Evolutionary conservation across 1,140 invertebrate species (phyloP).

Genomic region (Samia ricini): DNA sequence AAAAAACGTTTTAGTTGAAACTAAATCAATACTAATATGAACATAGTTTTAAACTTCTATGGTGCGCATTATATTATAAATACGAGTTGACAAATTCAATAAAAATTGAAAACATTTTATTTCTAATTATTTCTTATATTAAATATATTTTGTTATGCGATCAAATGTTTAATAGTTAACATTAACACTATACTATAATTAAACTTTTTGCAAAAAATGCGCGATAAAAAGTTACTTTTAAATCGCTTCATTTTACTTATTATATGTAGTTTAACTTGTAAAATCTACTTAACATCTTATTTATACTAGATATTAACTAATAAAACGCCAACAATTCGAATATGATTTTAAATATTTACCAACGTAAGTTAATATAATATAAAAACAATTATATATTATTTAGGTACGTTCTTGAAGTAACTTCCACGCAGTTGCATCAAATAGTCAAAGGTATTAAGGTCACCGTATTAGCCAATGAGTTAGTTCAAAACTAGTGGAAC

Average conservation of each 20-base stretch:
- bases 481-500: slow-evolving; percentile 39
- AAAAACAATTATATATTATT: not conserved
- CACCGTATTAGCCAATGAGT: slow-evolving; percentile 37
- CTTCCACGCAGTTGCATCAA: slow-evolving; percentile 6
- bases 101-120: too few species aligned
- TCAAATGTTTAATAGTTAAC: not conserved
- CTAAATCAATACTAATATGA: not conserved
- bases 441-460: slow-evolving; percentile 47
- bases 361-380: not conserved
- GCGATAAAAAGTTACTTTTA: not conserved
- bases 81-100: too few species aligned
- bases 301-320: too few species aligned
- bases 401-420: not conserved
- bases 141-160: not conserved
- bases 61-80: too few species aligned
- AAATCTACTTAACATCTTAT: too few species aligned
- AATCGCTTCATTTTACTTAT: not conserved
- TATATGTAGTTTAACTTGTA: too few species aligned
- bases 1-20: not conserved
- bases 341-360: too few species aligned
- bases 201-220: not conserved
- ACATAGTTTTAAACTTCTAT: too few species aligned
- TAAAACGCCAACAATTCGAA: too few species aligned
- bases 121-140: not conserved
- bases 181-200: not conserved